Evolutionary conservation across 2,113 vertebrate species (phyloP).

Genomic region (Miniopterus natalensis): DNA sequence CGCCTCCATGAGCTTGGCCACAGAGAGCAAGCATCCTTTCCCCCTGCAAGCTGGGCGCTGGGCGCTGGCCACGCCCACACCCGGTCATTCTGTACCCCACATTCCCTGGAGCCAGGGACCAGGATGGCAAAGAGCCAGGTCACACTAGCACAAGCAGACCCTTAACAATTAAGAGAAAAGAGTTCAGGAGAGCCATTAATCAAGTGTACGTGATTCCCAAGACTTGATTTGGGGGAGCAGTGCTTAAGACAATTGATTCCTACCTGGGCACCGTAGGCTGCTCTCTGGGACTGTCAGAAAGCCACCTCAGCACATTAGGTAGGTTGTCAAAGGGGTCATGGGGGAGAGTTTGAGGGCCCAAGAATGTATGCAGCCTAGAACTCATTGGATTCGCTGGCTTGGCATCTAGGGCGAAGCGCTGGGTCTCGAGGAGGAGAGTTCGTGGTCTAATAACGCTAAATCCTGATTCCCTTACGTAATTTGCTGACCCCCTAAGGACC

Average conservation of each 20-base stretch:
- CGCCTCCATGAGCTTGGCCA: not conserved
- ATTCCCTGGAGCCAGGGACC: not conserved
- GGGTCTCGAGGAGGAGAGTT: not conserved
- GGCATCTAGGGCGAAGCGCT: not conserved
- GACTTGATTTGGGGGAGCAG: not conserved
- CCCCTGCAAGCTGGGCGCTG: not conserved
- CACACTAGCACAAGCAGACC: fast-evolving
- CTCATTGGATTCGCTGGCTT: not conserved
- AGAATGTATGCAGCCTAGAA: not conserved
- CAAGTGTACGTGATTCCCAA: not conserved
- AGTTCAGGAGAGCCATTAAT: not conserved
- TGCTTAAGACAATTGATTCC: not conserved
- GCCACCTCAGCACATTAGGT: not conserved
- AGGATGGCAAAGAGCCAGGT: not conserved
- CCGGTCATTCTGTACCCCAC: not conserved
- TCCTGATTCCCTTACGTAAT: not conserved
- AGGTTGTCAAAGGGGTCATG: not conserved
- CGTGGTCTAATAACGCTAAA: not conserved
- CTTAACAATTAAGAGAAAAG: not conserved
- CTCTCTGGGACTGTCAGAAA: not conserved
- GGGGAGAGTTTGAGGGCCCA: not conserved
- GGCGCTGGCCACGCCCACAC: no score
- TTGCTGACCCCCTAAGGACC: not conserved
- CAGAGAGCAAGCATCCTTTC: not conserved
- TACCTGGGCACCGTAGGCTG: not conserved